Conservation (phyloP, 2,888 invertebrate species). For the Thera britannica region DNA sequence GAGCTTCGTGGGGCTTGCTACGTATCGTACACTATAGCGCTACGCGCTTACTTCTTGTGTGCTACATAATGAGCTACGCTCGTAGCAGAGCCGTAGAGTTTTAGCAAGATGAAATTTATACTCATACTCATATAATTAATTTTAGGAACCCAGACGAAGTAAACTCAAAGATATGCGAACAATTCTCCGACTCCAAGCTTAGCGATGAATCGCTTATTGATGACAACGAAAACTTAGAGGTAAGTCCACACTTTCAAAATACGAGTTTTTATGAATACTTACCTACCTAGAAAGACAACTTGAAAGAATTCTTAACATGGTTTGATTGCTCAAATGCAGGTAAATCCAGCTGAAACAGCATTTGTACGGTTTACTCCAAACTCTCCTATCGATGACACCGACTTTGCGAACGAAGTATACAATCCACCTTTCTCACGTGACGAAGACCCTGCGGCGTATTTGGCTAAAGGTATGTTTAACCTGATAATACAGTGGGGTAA, state of each 20-base stretch:
- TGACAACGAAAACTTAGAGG: constrained; percentile 55
- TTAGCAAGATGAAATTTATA: too few species aligned
- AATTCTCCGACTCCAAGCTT: constrained; percentile 72
- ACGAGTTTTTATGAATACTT: background rate
- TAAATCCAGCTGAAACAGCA: constrained; percentile 89
- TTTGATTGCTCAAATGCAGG: constrained; percentile 48
- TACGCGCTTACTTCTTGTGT: too few species aligned
- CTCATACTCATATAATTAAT: constrained; percentile 34
- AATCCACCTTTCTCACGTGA: constrained; percentile 87
- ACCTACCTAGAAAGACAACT: background rate
- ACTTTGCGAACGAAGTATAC: constrained; percentile 93
- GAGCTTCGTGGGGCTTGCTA: too few species aligned
- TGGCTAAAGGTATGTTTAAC: constrained; percentile 60
- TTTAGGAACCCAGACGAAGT: constrained; percentile 68
- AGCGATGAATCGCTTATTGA: constrained; percentile 52
- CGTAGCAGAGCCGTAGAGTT: too few species aligned
- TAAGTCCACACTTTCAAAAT: constrained; percentile 40
- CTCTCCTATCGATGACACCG: constrained; percentile 84
- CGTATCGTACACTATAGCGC: too few species aligned
- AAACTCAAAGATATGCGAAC: constrained; percentile 73
- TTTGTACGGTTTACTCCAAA: constrained; percentile 92
- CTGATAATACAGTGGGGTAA: background rate
- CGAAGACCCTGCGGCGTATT: constrained; percentile 66
- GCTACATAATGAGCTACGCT: too few species aligned
- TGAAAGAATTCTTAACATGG: background rate